Percentiles rank a stretch among this genome's conserved stretches.
Conservation (phyloP, 2,797 vertebrate genomes). For the Amniataba percoides region DNA sequence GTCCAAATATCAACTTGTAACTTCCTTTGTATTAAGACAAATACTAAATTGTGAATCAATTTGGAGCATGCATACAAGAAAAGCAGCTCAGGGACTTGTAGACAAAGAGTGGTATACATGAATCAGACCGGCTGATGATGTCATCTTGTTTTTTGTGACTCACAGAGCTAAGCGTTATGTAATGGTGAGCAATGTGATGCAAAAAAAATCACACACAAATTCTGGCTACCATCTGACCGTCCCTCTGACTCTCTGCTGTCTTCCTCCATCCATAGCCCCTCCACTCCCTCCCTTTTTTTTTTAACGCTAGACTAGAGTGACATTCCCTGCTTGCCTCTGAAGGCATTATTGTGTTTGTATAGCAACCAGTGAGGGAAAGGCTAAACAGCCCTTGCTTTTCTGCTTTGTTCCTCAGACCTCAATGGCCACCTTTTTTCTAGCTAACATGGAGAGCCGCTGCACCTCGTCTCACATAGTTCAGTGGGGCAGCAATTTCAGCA, state of each 20-base stretch:
- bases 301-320: slow-evolving; percentile 33
- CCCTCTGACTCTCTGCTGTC: slow-evolving; percentile 44
- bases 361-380: slow-evolving; percentile 39
- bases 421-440: slow-evolving; percentile 33
- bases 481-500: neutral
- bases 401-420: slow-evolving; percentile 39
- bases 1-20: slow-evolving; percentile 20
- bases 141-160: slow-evolving; percentile 69
- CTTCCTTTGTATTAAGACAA: neutral
- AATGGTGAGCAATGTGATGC: slow-evolving; percentile 79
- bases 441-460: slow-evolving; percentile 6
- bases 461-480: slow-evolving; percentile 18
- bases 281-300: slow-evolving; percentile 4
- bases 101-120: slow-evolving; percentile 46
- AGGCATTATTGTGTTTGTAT: slow-evolving; percentile 57
- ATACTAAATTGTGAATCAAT: slow-evolving; percentile 21
- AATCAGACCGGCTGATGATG: slow-evolving; percentile 68
- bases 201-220: slow-evolving; percentile 61
- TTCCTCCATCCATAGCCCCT: slow-evolving; percentile 20
- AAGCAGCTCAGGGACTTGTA: slow-evolving; percentile 28
- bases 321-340: slow-evolving; percentile 44
- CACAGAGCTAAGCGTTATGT: slow-evolving; percentile 77
- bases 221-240: slow-evolving; percentile 56
- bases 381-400: slow-evolving; percentile 33
- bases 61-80: neutral